Percentiles rank a stretch among this genome's conserved stretches.
Conservation (phyloP, 2,113 vertebrate species). For the Amphiprion ocellaris region DNA sequence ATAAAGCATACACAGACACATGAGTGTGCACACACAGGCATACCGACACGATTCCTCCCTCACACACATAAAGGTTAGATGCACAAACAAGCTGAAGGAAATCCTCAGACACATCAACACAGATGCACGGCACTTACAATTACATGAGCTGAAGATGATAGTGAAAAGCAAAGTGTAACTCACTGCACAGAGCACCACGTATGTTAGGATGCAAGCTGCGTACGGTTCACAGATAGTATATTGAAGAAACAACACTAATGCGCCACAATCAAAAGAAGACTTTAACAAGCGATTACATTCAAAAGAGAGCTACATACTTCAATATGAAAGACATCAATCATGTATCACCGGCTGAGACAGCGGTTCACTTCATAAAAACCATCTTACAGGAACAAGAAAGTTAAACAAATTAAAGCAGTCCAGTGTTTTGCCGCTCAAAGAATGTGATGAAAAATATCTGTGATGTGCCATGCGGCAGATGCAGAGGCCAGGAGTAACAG, state of each 20-base stretch:
- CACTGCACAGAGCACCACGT: conserved; percentile 2
- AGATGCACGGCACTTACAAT: conserved; percentile 12
- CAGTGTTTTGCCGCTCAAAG: conserved; percentile 50
- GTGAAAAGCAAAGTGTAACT: conserved; percentile 21
- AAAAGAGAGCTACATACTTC: background rate
- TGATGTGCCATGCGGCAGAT: conserved; percentile 39
- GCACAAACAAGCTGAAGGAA: conserved; percentile 42
- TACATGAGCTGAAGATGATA: background rate
- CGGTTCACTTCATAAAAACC: conserved; percentile 61
- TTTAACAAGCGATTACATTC: background rate
- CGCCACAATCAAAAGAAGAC: background rate
- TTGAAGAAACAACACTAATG: background rate
- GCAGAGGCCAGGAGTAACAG: conserved; percentile 76
- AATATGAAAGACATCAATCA: conserved; percentile 57
- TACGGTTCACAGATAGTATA: background rate
- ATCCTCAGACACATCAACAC: conserved; percentile 32
- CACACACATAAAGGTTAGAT: conserved; percentile 7
- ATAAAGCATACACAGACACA: conserved; percentile 16
- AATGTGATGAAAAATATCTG: conserved; percentile 69
- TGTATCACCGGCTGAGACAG: conserved; percentile 27
- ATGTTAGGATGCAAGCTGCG: background rate
- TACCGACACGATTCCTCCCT: conserved; percentile 11
- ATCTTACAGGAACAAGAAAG: conserved; percentile 57
- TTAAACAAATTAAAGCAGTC: conserved; percentile 68
- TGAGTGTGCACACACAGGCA: conserved; percentile 13